Evolutionary conservation across 2,113 vertebrate species (phyloP).

Genomic region (Ochotona princeps): DNA sequence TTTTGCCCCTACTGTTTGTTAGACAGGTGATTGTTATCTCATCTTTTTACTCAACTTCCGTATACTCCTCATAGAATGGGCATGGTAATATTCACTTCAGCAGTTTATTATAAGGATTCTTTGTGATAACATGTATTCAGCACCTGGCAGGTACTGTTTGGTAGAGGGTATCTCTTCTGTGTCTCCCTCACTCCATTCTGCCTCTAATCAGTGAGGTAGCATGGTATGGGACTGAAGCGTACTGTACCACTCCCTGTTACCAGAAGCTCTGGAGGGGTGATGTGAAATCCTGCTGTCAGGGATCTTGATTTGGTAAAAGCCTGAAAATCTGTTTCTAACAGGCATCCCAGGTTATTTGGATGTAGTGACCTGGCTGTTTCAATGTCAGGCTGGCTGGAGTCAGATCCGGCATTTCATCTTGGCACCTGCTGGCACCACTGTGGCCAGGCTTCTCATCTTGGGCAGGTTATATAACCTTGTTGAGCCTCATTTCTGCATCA

Average conservation of each 20-base stretch:
- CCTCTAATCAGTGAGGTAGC: not conserved
- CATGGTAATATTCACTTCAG: not conserved
- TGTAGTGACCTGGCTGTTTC: not conserved
- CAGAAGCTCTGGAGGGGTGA: not conserved
- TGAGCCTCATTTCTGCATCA: not conserved
- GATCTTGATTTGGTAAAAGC: not conserved
- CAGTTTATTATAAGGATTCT: not conserved
- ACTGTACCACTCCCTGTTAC: not conserved
- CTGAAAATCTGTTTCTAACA: not conserved
- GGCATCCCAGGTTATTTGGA: not conserved
- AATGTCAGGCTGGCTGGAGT: not conserved
- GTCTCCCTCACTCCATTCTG: not conserved
- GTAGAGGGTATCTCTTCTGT: not conserved
- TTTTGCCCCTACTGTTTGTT: not conserved
- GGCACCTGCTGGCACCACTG: not conserved
- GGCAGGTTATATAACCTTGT: not conserved
- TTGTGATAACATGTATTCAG: not conserved
- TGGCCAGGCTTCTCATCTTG: not conserved
- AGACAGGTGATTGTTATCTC: not conserved
- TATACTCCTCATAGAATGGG: slow-evolving; percentile 15
- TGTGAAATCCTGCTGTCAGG: not conserved
- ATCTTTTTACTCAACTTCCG: not conserved
- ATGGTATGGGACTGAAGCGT: not conserved
- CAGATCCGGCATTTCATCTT: not conserved
- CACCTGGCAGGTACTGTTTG: too few relatives aligned